phyloP scores from a whole-genome alignment of 1,140 invertebrate species.

The Thaumetopoea pityocampa region DNA sequence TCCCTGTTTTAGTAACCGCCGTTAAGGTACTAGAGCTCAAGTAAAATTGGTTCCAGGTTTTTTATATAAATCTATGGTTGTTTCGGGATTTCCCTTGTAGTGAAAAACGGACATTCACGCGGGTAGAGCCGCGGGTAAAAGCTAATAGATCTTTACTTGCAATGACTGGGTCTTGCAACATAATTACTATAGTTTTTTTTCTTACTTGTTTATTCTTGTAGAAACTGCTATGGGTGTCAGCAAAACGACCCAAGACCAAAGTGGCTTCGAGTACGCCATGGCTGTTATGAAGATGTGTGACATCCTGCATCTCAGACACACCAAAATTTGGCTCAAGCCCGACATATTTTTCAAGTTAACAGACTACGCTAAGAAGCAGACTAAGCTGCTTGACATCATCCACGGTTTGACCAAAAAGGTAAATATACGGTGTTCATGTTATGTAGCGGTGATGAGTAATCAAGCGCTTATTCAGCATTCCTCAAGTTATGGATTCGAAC shows the following conservation, averaged over 20 bases:
- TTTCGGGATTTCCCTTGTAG: no score
- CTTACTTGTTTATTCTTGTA: constrained; percentile 25
- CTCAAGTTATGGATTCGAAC: no score
- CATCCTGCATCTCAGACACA: constrained; percentile 82
- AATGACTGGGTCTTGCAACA: background rate
- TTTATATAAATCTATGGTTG: no score
- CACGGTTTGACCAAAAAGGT: constrained; percentile 79
- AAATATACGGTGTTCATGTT: constrained; percentile 6
- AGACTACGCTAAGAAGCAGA: constrained; percentile 77
- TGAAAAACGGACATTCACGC: no score
- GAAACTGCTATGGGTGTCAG: constrained; percentile 86
- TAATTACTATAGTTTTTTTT: background rate
- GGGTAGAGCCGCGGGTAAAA: no score
- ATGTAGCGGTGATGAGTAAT: no score
- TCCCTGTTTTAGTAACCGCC: no score
- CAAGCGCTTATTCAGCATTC: no score
- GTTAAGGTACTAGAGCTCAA: no score
- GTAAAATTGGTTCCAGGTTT: no score
- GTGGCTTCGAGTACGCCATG: constrained; percentile 83
- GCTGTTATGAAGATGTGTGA: constrained; percentile 86
- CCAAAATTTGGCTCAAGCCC: constrained; percentile 76
- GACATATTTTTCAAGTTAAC: constrained; percentile 79
- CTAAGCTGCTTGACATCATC: constrained; percentile 78
- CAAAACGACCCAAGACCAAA: constrained; percentile 78
- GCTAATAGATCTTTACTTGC: no score